A percentile compares a stretch with the other conserved stretches of the same genome.
Evolutionary conservation across 1,140 invertebrate species (phyloP).

Genomic region (Aricia agestis): DNA sequence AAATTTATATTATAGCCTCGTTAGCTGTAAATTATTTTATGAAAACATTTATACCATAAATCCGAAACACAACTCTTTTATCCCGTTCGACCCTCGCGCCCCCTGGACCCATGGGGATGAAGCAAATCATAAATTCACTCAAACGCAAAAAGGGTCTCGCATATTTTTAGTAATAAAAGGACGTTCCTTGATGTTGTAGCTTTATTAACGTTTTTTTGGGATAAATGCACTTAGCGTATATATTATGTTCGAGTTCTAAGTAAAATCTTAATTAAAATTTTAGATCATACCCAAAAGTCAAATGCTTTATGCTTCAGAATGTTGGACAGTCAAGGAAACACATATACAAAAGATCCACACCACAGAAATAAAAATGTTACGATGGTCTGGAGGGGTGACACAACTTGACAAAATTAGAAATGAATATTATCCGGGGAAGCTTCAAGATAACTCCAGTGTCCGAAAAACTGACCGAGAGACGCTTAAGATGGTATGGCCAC

Average conservation of each 20-base stretch:
- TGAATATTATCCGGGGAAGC: no score
- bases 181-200: not conserved
- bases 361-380: no score
- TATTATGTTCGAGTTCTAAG: not conserved
- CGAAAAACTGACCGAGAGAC: no score
- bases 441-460: no score
- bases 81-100: not conserved
- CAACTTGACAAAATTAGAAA: no score
- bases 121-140: slow-evolving; percentile 1
- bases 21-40: slow-evolving; percentile 3
- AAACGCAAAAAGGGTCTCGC: not conserved
- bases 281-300: no score
- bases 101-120: not conserved
- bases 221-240: not conserved
- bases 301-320: no score
- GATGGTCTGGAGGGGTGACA: no score
- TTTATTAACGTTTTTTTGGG: not conserved
- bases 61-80: not conserved
- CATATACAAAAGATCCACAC: no score
- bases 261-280: no score
- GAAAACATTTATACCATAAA: not conserved
- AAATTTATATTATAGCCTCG: not conserved
- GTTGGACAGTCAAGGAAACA: no score
- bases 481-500: no score
- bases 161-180: not conserved